A percentile compares a stretch with the other conserved stretches of the same genome.
phyloP scores from a whole-genome alignment of 2,888 invertebrate genomes.

The Tachina fera region DNA sequence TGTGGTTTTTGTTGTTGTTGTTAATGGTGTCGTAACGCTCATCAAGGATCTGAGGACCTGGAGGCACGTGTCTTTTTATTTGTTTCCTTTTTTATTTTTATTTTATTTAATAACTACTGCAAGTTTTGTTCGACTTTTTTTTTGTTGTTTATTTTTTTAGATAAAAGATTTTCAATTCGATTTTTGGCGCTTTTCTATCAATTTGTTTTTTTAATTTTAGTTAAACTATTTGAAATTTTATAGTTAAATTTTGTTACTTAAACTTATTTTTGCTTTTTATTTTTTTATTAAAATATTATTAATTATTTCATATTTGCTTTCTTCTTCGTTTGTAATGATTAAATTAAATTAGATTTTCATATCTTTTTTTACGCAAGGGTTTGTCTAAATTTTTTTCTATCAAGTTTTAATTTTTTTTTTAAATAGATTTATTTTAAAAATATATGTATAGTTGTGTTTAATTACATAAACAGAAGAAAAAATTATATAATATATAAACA shows the following conservation, averaged over 20 bases:
- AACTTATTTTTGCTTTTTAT: conserved; percentile 24
- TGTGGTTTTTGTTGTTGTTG: conserved; percentile 42
- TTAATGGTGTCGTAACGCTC: conserved; percentile 71
- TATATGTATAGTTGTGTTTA: conserved; percentile 16
- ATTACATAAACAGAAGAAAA: conserved; percentile 15
- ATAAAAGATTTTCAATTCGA: conserved; percentile 52
- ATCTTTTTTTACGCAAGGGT: conserved; percentile 19
- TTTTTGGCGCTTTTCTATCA: conserved; percentile 60
- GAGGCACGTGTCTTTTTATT: conserved; percentile 73
- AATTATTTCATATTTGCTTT: conserved; percentile 44
- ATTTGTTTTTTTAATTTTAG: conserved; percentile 47
- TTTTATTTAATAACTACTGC: conserved; percentile 47
- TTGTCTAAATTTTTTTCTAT: conserved; percentile 27
- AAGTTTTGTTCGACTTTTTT: conserved; percentile 66
- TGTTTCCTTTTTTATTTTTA: conserved; percentile 14
- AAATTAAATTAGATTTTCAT: conserved; percentile 30
- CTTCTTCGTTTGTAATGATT: conserved; percentile 44
- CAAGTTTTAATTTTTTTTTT: background rate
- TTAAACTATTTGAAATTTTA: conserved; percentile 61
- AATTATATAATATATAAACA: conserved; percentile 17
- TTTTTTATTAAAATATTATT: conserved; percentile 14
- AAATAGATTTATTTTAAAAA: conserved; percentile 14
- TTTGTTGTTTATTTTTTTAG: conserved; percentile 43
- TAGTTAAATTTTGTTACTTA: conserved; percentile 67
- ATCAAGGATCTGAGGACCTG: conserved; percentile 75